A percentile compares a stretch with the other conserved stretches of the same genome.
Evolutionary conservation across 2,888 invertebrate species (phyloP).

Genomic region (Sycophila texana): DNA sequence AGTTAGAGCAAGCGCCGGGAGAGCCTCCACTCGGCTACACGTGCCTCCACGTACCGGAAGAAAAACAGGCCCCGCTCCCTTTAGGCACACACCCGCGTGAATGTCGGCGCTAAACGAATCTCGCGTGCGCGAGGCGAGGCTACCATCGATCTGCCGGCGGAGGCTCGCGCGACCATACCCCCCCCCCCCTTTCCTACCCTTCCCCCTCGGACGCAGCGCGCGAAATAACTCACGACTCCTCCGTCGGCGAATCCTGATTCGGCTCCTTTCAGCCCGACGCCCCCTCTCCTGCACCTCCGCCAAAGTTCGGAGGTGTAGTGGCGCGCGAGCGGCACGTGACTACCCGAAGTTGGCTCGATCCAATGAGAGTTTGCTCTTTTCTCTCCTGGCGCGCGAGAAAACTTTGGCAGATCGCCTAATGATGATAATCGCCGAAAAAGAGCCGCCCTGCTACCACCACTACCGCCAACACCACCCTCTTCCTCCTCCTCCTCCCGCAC

Average conservation of each 20-base stretch:
- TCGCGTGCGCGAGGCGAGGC: not conserved
- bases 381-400: constrained; percentile 18
- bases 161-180: constrained; percentile 8
- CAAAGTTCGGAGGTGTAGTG: constrained; percentile 5
- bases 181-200: not conserved
- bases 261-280: not conserved
- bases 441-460: constrained; percentile 3
- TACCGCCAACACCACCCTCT: not conserved
- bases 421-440: constrained; percentile 54
- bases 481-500: not conserved
- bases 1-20: not conserved
- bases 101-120: not conserved
- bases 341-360: constrained; percentile 19
- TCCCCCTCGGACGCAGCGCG: not conserved
- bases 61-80: not conserved
- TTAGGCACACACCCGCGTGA: not conserved
- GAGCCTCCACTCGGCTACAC: not conserved
- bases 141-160: constrained; percentile 30
- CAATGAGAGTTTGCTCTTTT: constrained; percentile 50
- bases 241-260: constrained; percentile 46
- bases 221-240: constrained; percentile 45
- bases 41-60: not conserved
- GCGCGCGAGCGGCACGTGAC: constrained; percentile 35
- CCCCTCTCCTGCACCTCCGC: not conserved
- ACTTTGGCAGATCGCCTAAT: constrained; percentile 51